These are phyloP conservation scores for Coregonus sp. DNA, from an alignment of 2,797 vertebrate genomes.

Conservation along the genomic window DNA sequence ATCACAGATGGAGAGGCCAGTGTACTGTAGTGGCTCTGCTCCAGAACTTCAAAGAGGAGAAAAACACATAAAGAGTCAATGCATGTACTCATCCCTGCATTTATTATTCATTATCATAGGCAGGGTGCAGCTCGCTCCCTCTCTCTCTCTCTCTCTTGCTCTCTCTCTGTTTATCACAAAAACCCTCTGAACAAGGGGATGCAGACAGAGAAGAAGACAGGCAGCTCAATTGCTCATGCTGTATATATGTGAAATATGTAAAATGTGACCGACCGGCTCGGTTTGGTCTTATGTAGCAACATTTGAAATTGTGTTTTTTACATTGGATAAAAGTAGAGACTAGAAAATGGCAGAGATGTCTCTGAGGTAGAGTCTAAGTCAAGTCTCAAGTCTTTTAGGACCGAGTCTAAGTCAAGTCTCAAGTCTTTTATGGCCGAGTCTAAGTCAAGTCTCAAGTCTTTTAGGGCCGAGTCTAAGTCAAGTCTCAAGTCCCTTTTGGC, in stretches of 20 bases:
- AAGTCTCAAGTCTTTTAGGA: no score
- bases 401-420: no score
- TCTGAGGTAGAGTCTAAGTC: no score
- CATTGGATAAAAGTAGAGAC: no score
- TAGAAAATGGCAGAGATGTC: no score
- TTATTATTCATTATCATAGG: slow-evolving; percentile 67
- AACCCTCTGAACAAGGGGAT: slow-evolving; percentile 44
- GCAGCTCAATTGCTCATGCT: background rate
- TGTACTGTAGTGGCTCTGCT: slow-evolving; percentile 27
- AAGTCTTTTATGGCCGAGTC: no score
- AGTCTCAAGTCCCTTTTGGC: no score
- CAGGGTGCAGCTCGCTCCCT: slow-evolving; percentile 34
- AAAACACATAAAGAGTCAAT: slow-evolving; percentile 56
- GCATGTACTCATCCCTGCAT: slow-evolving; percentile 56
- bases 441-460: no score
- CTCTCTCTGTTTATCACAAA: slow-evolving; percentile 56
- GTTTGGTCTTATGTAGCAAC: no score
- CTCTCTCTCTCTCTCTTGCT: background rate
- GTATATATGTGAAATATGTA: background rate
- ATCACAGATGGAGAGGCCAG: slow-evolving; percentile 48
- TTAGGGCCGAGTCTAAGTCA: no score
- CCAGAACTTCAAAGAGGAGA: slow-evolving; percentile 42
- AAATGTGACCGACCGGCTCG: no score
- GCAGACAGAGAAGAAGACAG: slow-evolving; percentile 29
- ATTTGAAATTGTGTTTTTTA: no score